Evolutionary conservation across 2,113 vertebrate species (phyloP), one percentile per base, ranked within the genome.

Genomic region (Melanotaenia duboulayi): DNA sequence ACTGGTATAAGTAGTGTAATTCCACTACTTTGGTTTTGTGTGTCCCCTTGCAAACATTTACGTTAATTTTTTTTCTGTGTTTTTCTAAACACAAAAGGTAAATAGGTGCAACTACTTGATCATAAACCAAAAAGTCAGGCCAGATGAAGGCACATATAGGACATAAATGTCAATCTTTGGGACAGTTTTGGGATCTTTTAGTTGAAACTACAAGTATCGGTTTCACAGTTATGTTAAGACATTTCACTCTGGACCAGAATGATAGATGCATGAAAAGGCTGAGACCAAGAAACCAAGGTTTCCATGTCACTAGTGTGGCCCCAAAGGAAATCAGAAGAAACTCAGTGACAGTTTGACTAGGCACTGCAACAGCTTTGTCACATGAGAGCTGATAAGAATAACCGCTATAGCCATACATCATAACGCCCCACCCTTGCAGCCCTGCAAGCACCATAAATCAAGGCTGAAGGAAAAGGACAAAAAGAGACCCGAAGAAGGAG

Each of bases 381-480:
- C 87, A 78, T 91, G 87, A 84, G 84, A 78, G 61, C 63, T 65
- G 90, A 90, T 88, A 92, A 91, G 90, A 94, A 93, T 94, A 94
- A 89, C 86, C 57, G n/a, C 61, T 74, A 55, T 32, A 64, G 83
- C 81, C 75, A 85, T 90, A 84, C 80, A 92, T 92, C 85, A 88
- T 82, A 81, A 82, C 73, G 62, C 75, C 58, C 17, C 57, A 24
- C 71, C 81, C 76, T 62, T 54, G 23, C 69, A 63, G 62, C 39
- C 85, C 40, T 69, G 28, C 52, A 78, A 70, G 54, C 24, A 20
- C 54, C 72, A 90, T 93, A 87, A 92, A 94, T 94, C 90, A 91
- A 61, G 28, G 28, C 68, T 46, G 28, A 57, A 70, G 69, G 63
- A 76, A 68, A 79, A 67, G 28, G 61, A 39, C 66, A 50, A 71